phyloP scores from a whole-genome alignment of 1,140 invertebrate species.

The Trichogramma pretiosum region DNA sequence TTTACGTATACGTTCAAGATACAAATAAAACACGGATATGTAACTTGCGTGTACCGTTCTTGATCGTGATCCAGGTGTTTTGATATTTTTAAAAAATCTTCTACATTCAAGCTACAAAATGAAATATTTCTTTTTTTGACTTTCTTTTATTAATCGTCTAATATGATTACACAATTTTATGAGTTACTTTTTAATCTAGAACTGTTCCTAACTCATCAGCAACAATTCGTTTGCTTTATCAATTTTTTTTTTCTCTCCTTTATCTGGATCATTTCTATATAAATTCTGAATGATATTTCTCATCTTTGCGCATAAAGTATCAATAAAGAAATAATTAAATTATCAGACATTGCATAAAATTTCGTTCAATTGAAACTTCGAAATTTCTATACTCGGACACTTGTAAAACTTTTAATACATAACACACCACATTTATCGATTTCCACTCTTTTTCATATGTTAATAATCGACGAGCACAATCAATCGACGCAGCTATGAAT shows the following conservation, averaged over 20 bases:
- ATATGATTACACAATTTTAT: constrained; percentile 20
- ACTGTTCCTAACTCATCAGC: constrained; percentile 16
- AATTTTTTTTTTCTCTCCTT: too few species aligned
- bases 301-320: too few species aligned
- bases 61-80: constrained; percentile 15
- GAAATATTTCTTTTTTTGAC: constrained; percentile 7
- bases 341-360: too few species aligned
- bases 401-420: constrained; percentile 14
- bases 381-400: constrained; percentile 11
- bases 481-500: constrained; percentile 4
- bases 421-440: constrained; percentile 11
- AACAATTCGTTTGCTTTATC: constrained; percentile 9
- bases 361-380: too few species aligned
- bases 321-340: too few species aligned
- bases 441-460: constrained; percentile 7
- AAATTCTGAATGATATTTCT: too few species aligned
- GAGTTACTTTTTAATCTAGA: constrained; percentile 17
- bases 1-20: too few species aligned
- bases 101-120: constrained; percentile 19
- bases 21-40: constrained; percentile 2
- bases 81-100: too few species aligned
- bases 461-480: constrained; percentile 10
- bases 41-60: constrained; percentile 6
- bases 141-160: constrained; percentile 15
- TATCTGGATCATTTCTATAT: too few species aligned